Conservation (phyloP, 1,140 invertebrate species). For the Aphaenogaster floridana region DNA sequence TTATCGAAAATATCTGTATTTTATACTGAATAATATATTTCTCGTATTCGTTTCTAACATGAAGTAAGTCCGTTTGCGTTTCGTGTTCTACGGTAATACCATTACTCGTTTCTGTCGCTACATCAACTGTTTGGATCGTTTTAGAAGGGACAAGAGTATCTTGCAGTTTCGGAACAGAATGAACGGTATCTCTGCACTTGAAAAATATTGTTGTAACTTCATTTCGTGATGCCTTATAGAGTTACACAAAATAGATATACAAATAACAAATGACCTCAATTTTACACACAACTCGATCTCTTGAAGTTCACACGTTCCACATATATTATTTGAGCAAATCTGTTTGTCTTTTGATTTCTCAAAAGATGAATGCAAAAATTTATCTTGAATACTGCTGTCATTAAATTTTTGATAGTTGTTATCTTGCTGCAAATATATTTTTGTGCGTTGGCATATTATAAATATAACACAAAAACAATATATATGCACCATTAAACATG, state of each 20-base stretch:
- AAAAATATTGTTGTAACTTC: conserved; percentile 41
- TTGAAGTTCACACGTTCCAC: conserved; percentile 4
- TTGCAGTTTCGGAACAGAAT: conserved; percentile 17
- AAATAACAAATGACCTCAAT: conserved; percentile 49
- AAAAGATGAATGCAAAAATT: conserved; percentile 6
- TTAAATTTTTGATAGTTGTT: conserved; percentile 18
- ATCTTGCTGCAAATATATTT: conserved; percentile 40
- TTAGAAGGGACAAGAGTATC: background rate
- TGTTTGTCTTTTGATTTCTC: conserved; percentile 11
- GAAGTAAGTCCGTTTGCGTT: conserved; percentile 54
- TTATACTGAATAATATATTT: conserved; percentile 24
- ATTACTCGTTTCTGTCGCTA: conserved; percentile 16
- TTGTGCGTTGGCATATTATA: background rate
- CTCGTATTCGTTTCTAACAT: conserved; percentile 46
- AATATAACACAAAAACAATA: conserved; percentile 17
- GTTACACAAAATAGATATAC: background rate
- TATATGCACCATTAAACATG: background rate
- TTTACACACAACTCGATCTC: conserved; percentile 31
- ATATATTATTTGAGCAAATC: background rate
- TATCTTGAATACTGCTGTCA: conserved; percentile 23
- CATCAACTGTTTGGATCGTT: conserved; percentile 23
- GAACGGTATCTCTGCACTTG: conserved; percentile 18
- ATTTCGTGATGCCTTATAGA: background rate
- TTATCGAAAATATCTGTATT: conserved; percentile 2
- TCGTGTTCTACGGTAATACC: background rate